Percentiles rank a stretch among this genome's conserved stretches.
Conservation (phyloP, 2,888 invertebrate genomes). For the Eristalis tenax region DNA sequence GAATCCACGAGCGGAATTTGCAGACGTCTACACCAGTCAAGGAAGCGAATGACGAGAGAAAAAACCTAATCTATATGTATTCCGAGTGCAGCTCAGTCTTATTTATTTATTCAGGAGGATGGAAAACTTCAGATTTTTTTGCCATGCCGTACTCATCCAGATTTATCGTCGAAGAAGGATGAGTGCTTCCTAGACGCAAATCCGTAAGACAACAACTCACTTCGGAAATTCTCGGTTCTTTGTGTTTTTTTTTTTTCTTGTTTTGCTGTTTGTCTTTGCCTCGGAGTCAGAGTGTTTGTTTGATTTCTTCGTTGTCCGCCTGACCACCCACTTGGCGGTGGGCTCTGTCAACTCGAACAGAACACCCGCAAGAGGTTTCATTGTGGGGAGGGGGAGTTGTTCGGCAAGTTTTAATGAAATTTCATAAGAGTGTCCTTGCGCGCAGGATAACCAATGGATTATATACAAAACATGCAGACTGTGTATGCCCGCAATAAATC, state of each 20-base stretch:
- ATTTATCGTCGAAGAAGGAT: background rate
- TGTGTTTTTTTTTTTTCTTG: background rate
- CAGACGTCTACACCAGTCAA: constrained; percentile 13
- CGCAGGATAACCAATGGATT: constrained; percentile 5
- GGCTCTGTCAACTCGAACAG: background rate
- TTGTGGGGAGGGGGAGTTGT: background rate
- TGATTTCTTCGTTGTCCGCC: background rate
- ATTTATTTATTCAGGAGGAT: constrained; percentile 26
- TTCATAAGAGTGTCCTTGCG: constrained; percentile 17
- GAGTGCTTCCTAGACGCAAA: background rate
- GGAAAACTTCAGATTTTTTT: constrained; percentile 3
- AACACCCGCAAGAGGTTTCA: background rate
- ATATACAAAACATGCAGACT: background rate
- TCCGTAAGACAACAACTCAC: constrained; percentile 21
- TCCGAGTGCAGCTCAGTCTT: constrained; percentile 19
- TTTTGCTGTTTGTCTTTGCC: constrained; percentile 13
- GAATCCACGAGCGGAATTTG: background rate
- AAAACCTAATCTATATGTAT: background rate
- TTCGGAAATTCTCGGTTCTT: background rate
- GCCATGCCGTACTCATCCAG: background rate
- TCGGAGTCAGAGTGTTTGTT: constrained; percentile 3
- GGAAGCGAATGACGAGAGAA: background rate
- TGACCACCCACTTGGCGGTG: background rate
- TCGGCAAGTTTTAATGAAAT: constrained; percentile 49
- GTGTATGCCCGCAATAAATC: constrained; percentile 27